phyloP scores from a whole-genome alignment of 2,888 invertebrate genomes.

The Yponomeuta sedellus region DNA sequence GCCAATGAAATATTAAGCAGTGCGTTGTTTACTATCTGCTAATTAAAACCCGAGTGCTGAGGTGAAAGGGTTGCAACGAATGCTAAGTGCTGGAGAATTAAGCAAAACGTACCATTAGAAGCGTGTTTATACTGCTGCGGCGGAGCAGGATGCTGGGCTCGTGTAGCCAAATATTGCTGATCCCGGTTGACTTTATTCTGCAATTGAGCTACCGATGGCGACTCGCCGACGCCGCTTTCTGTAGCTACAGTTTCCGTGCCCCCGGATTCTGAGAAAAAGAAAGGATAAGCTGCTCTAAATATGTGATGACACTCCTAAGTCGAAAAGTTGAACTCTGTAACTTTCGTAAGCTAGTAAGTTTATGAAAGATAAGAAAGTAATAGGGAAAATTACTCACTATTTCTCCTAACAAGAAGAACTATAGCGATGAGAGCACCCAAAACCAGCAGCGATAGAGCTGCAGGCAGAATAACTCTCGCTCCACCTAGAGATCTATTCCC shows the following conservation, averaged over 20 bases:
- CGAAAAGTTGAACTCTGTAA: too few relatives aligned
- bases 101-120: constrained; percentile 47
- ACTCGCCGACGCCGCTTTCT: constrained; percentile 79
- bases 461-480: constrained; percentile 79
- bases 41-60: background rate
- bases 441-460: constrained; percentile 80
- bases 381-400: constrained; percentile 73
- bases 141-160: constrained; percentile 76
- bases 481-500: constrained; percentile 81
- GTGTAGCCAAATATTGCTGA: constrained; percentile 83
- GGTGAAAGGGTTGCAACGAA: too few relatives aligned
- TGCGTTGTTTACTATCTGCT: background rate
- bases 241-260: constrained; percentile 59
- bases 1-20: background rate
- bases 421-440: constrained; percentile 80
- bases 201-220: constrained; percentile 85
- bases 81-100: too few relatives aligned
- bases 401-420: constrained; percentile 82
- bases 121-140: constrained; percentile 74
- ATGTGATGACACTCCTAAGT: too few relatives aligned
- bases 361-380: background rate
- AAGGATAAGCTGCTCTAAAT: too few relatives aligned
- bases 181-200: constrained; percentile 89
- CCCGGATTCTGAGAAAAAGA: constrained; percentile 46
- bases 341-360: too few relatives aligned